Base-by-base conservation (phyloP, 2,797 vertebrate genomes). In the Galagoides demidoff region DNA sequence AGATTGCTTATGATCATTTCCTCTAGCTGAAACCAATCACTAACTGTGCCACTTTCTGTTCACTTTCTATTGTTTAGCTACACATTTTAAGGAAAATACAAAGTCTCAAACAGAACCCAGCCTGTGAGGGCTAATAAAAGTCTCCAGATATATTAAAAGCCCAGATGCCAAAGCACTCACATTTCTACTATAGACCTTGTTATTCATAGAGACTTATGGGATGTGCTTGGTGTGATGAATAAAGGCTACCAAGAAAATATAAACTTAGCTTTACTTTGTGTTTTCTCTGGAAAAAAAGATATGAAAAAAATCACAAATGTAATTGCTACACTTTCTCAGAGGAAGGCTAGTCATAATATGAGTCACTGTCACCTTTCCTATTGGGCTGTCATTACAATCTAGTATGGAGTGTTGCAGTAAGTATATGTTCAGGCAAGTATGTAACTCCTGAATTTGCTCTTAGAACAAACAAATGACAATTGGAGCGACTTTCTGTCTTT, bases 251-350 rank as follows among this genome's bases (percentile, higher is more conserved):
- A 71, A 92, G 59, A 64, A 96, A 78, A 86, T 49, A 52, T 27
- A 90, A 76, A 74, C 70, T 95, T 74, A 16, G 11, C 11, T 82
- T 82, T 78, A 68, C 7, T 70, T 39, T 20, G 17, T 64, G 34
- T 74, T 86, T 66, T 79, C 52, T 68, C 68, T 93, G 76, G 39
- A 49, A 31, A 92, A 92, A 95, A 95, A 93, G 34, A 9, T 7
- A 91, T 13, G 31, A 90, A 83, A 55, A 55, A 84, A 64, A 84
- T 70, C 55, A 64, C 39, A 93, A 74, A 63, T 27, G 64, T 70
- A 13, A 76, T 2, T 31, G 64, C 29, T 14, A 31, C 86, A 29
- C 2, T 37, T 82, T 92, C 78, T 94, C 84, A 85, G 81, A 90
- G 34, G 78, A 82, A 83, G 19, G 70, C 2, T 7, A 55, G 61